These are phyloP conservation scores for Plagodis dolabraria DNA, from an alignment of 2,888 invertebrate genomes.

Conservation along the genomic window DNA sequence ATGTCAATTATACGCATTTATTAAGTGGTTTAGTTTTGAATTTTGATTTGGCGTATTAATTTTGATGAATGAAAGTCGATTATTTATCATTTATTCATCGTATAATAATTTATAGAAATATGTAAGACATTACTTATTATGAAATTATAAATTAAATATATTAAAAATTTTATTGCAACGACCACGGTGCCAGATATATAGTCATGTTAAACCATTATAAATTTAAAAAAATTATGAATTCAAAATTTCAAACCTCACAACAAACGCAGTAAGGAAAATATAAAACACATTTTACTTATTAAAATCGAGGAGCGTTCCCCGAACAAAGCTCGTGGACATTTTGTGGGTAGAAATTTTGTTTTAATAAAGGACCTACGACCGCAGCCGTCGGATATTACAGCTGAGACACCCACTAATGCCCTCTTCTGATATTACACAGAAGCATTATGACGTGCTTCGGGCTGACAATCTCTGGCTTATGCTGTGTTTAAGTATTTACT, in stretches of 20 bases:
- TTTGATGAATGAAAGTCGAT: too few relatives aligned
- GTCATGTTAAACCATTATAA: too few relatives aligned
- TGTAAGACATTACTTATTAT: too few relatives aligned
- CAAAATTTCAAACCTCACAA: conserved; percentile 15
- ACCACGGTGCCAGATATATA: too few relatives aligned
- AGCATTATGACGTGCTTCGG: conserved; percentile 78
- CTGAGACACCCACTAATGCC: conserved; percentile 77
- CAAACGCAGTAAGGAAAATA: conserved; percentile 32
- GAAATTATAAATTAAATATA: too few relatives aligned
- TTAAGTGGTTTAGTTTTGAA: too few relatives aligned
- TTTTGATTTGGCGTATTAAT: too few relatives aligned
- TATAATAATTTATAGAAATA: too few relatives aligned
- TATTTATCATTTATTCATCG: too few relatives aligned
- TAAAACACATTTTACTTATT: conserved; percentile 49
- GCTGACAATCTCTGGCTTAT: conserved; percentile 72
- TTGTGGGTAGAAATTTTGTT: conserved; percentile 81
- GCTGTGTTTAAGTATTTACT: conserved; percentile 53
- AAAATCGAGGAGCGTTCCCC: conserved; percentile 50
- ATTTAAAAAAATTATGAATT: background rate
- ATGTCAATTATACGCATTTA: too few relatives aligned
- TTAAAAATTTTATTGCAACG: too few relatives aligned
- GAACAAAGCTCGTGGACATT: conserved; percentile 70
- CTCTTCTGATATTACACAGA: conserved; percentile 77
- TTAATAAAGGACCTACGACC: conserved; percentile 77
- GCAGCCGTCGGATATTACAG: conserved; percentile 78